phyloP scores from a whole-genome alignment of 2,113 vertebrate genomes.

The cat (Felis catus) region DNA sequence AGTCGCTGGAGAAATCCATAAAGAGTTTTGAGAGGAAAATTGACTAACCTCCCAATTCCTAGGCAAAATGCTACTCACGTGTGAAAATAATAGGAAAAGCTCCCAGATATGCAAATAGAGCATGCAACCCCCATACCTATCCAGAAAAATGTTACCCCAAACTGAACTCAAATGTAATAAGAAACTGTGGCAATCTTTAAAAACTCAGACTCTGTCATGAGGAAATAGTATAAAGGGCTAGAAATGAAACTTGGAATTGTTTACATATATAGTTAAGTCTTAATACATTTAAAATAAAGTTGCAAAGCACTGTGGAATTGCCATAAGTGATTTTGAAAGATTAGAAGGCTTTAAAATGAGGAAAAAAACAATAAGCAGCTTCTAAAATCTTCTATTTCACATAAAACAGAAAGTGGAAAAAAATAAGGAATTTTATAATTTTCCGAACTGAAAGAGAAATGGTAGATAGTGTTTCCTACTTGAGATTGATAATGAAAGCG shows the following conservation, averaged over 20 bases:
- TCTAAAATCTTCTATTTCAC: background rate
- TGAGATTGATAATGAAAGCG: background rate
- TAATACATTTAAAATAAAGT: constrained; percentile 35
- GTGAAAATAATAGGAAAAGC: constrained; percentile 49
- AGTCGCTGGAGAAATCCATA: background rate
- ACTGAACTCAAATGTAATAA: background rate
- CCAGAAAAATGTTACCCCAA: constrained; percentile 20
- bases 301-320: constrained; percentile 4
- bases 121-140: background rate
- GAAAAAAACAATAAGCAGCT: background rate
- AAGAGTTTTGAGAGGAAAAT: background rate
- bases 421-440: background rate
- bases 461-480: background rate
- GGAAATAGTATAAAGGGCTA: background rate
- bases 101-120: constrained; percentile 8
- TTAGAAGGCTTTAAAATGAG: constrained; percentile 25
- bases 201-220: background rate
- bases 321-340: constrained; percentile 11
- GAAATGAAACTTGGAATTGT: constrained; percentile 7
- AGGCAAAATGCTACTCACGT: constrained; percentile 10
- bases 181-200: background rate
- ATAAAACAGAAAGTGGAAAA: background rate
- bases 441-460: background rate
- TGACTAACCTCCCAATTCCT: background rate
- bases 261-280: constrained; percentile 26